These are phyloP conservation scores for Protula sp. DNA, from an alignment of 2,888 invertebrate genomes.

Conservation along the genomic window DNA sequence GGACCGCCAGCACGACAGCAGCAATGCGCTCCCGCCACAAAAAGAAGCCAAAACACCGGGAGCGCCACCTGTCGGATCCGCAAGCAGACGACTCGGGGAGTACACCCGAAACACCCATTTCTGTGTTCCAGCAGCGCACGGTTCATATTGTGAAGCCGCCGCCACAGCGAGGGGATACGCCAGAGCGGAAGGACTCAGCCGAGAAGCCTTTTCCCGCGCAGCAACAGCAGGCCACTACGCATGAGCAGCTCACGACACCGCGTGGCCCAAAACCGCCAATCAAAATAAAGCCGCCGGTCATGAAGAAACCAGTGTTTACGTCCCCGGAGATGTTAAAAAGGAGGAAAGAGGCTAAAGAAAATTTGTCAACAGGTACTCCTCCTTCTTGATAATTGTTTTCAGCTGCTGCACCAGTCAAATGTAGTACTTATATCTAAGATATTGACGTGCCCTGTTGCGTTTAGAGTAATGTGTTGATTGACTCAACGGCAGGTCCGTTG, in stretches of 20 bases:
- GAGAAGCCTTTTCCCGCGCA: no score
- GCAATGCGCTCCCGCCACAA: neutral
- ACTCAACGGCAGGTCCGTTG: no score
- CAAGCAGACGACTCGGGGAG: neutral
- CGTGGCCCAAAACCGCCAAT: slow-evolving; percentile 49
- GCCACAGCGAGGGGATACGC: neutral
- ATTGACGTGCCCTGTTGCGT: no score
- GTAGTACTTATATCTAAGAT: no score
- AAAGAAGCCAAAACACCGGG: neutral
- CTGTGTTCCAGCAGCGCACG: neutral
- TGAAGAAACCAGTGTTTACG: slow-evolving; percentile 61
- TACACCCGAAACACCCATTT: slow-evolving; percentile 1
- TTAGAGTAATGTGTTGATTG: no score
- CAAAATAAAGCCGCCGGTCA: slow-evolving; percentile 73
- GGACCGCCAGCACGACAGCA: neutral
- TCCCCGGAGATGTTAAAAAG: no score
- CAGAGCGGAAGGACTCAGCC: neutral
- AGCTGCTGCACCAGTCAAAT: no score
- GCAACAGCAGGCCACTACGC: no score
- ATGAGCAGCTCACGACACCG: no score
- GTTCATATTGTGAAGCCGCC: neutral
- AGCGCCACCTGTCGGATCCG: neutral
- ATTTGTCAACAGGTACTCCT: no score
- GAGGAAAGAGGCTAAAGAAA: no score
- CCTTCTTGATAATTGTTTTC: no score